Evolutionary conservation across 1,140 invertebrate species (phyloP).

Genomic region (Drosophila nigrodunni): DNA sequence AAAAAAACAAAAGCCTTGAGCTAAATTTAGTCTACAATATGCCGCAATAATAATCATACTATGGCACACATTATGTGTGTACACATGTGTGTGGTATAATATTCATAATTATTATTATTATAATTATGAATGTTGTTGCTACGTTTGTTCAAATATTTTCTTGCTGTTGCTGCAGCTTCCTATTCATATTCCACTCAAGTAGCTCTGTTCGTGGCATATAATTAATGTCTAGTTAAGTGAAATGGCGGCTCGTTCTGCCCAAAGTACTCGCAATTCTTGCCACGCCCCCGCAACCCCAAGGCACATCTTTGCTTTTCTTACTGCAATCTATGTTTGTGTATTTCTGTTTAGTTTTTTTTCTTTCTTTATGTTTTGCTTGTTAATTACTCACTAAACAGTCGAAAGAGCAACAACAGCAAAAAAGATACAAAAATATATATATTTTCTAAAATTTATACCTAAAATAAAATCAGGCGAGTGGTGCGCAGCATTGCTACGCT

Average conservation of each 20-base stretch:
- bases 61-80: slow-evolving; percentile 25
- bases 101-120: slow-evolving; percentile 70
- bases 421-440: slow-evolving; percentile 24
- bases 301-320: slow-evolving; percentile 1
- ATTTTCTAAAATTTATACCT: slow-evolving; percentile 36
- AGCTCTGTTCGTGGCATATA: slow-evolving; percentile 62
- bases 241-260: slow-evolving; percentile 65
- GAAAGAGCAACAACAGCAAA: slow-evolving; percentile 17
- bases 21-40: slow-evolving; percentile 63
- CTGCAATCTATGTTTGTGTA: slow-evolving; percentile 22
- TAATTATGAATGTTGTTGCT: slow-evolving; percentile 24
- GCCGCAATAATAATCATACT: slow-evolving; percentile 45
- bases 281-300: background rate
- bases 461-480: slow-evolving; percentile 66
- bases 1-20: slow-evolving; percentile 57
- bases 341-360: slow-evolving; percentile 17
- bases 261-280: slow-evolving; percentile 15
- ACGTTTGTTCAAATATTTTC: slow-evolving; percentile 13
- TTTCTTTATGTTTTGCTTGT: slow-evolving; percentile 50
- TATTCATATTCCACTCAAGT: slow-evolving; percentile 19
- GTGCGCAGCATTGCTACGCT: slow-evolving; percentile 53
- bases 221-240: slow-evolving; percentile 81
- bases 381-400: slow-evolving; percentile 81
- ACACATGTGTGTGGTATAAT: slow-evolving; percentile 10
- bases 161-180: slow-evolving; percentile 1